phyloP scores from a whole-genome alignment of 2,113 vertebrate genomes.

The Dinomys branickii region DNA sequence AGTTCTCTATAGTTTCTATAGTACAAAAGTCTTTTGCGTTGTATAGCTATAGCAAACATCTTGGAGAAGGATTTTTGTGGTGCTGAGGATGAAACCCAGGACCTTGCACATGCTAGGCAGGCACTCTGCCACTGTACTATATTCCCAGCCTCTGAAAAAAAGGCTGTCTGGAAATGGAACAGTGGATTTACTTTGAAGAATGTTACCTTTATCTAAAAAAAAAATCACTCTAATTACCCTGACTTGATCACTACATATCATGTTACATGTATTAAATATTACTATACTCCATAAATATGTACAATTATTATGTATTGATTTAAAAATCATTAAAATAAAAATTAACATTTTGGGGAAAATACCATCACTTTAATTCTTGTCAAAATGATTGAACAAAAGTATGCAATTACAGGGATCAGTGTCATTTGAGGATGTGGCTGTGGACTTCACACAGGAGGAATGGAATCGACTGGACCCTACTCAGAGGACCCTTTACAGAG shows the following conservation, averaged over 20 bases:
- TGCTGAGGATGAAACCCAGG: not conserved
- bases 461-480: conserved; percentile 28
- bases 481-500: conserved; percentile 59
- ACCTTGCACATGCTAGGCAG: not conserved
- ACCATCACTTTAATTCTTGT: conserved; percentile 25
- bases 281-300: not conserved
- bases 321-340: not conserved
- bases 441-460: conserved; percentile 58
- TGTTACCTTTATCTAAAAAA: not conserved
- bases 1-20: conserved; percentile 39
- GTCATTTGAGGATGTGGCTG: conserved; percentile 68
- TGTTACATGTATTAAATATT: not conserved
- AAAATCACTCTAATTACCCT: not conserved
- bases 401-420: conserved; percentile 53
- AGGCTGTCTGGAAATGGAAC: not conserved
- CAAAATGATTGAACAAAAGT: conserved; percentile 32
- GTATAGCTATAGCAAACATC: not conserved
- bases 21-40: not conserved
- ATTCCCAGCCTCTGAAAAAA: not conserved
- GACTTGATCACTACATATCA: not conserved
- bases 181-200: conserved; percentile 24
- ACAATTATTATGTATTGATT: not conserved
- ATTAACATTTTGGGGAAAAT: not conserved
- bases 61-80: not conserved
- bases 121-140: not conserved